phyloP scores from a whole-genome alignment of 2,797 vertebrate genomes.

The Pipistrellus nathusii region DNA sequence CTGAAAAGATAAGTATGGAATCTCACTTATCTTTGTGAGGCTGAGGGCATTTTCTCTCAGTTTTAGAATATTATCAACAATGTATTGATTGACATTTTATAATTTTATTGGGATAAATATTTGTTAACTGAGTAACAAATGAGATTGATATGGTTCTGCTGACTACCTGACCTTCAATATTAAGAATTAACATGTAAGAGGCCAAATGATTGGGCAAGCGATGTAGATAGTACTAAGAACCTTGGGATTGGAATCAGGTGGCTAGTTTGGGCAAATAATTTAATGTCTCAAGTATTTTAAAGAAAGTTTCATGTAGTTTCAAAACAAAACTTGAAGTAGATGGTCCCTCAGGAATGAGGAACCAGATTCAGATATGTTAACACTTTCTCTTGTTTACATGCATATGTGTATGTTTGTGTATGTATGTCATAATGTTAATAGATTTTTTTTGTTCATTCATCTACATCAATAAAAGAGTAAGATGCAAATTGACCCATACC shows the following conservation, averaged over 20 bases:
- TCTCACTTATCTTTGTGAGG: slow-evolving; percentile 13
- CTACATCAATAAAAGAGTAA: too few species aligned
- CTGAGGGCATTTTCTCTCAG: background rate
- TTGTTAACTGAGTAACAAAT: slow-evolving; percentile 9
- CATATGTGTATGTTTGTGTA: background rate
- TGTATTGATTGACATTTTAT: slow-evolving; percentile 13
- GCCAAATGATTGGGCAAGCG: background rate
- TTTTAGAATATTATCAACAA: slow-evolving; percentile 14
- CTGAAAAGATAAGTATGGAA: background rate
- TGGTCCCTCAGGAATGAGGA: slow-evolving; percentile 23
- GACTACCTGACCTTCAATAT: background rate
- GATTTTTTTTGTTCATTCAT: background rate
- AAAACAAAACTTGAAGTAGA: slow-evolving; percentile 2
- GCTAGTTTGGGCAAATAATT: background rate
- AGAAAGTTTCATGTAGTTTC: slow-evolving; percentile 30
- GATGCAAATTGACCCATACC: too few species aligned
- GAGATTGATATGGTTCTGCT: slow-evolving; percentile 6
- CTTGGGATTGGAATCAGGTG: background rate
- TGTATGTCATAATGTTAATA: slow-evolving; percentile 5
- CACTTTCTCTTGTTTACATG: background rate
- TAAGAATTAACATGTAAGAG: slow-evolving; percentile 51
- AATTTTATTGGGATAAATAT: slow-evolving; percentile 1
- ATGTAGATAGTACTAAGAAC: background rate
- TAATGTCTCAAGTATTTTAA: slow-evolving; percentile 34
- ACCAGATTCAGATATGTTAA: slow-evolving; percentile 34